These are phyloP conservation scores for Leptopilina syphax DNA, from an alignment of 2,888 invertebrate genomes.

Conservation along the genomic window DNA sequence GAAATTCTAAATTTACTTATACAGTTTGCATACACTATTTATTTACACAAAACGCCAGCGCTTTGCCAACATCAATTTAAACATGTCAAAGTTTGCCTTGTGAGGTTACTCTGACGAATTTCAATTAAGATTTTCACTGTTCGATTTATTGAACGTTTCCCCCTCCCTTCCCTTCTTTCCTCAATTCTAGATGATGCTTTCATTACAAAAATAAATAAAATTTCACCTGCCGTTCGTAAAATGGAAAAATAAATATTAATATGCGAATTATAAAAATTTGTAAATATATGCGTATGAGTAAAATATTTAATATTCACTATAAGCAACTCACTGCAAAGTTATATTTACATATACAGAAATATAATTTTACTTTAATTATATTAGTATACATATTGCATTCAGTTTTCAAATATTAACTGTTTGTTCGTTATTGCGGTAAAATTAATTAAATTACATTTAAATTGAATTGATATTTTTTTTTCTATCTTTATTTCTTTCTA, in stretches of 20 bases:
- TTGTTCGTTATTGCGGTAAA: too few species aligned
- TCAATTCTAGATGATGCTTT: neutral
- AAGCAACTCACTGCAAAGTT: too few species aligned
- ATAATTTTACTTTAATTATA: too few species aligned
- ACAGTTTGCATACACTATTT: neutral
- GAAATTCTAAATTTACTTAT: neutral
- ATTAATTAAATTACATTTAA: neutral
- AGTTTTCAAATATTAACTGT: too few species aligned
- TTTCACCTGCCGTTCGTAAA: neutral
- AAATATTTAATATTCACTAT: too few species aligned
- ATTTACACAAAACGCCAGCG: constrained; percentile 4
- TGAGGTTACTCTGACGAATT: constrained; percentile 7
- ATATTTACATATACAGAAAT: too few species aligned
- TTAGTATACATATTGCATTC: too few species aligned
- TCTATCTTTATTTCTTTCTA: neutral
- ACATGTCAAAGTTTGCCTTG: constrained; percentile 29
- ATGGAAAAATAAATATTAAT: too few species aligned
- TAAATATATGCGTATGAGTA: too few species aligned
- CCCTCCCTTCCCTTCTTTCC: too few species aligned
- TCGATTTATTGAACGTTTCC: neutral
- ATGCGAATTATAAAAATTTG: too few species aligned
- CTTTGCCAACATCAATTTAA: constrained; percentile 19
- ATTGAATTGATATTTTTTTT: neutral
- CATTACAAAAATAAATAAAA: neutral
- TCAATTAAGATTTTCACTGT: constrained; percentile 22